These are phyloP conservation scores for Sminthurinus aureus DNA, from an alignment of 2,888 invertebrate species.

Conservation along the genomic window DNA sequence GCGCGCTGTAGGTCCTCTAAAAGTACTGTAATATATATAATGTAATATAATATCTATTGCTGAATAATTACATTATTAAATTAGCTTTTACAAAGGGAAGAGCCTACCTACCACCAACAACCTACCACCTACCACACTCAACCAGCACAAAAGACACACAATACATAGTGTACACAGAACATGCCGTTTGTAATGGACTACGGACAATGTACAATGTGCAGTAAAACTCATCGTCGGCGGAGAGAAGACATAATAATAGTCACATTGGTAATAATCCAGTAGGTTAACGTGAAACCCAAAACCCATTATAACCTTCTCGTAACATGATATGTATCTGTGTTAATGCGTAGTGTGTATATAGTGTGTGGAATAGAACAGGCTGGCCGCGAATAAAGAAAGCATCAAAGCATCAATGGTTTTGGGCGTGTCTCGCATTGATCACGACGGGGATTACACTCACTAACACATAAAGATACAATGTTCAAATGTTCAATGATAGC, in stretches of 20 bases:
- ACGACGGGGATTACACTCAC: not conserved
- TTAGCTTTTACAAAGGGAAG: not conserved
- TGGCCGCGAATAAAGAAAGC: not conserved
- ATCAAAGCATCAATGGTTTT: constrained; percentile 3
- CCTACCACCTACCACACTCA: too few relatives aligned
- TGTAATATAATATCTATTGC: not conserved
- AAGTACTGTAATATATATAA: too few relatives aligned
- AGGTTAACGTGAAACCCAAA: not conserved
- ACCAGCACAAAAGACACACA: too few relatives aligned
- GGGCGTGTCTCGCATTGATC: constrained; percentile 18
- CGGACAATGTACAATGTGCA: not conserved
- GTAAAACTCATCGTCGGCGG: too few relatives aligned
- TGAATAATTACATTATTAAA: constrained; percentile 13
- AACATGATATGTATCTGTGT: not conserved
- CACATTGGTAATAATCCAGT: not conserved
- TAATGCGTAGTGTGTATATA: too few relatives aligned
- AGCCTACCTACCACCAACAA: not conserved
- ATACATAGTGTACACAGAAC: not conserved
- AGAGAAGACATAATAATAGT: too few relatives aligned
- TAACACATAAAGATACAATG: not conserved
- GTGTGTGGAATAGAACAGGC: too few relatives aligned
- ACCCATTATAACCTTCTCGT: constrained; percentile 1
- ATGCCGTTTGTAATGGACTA: not conserved
- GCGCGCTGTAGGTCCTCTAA: too few relatives aligned
- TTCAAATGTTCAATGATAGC: too few relatives aligned